Base-by-base conservation (phyloP, 2,888 invertebrate genomes). In the Cephus nigrinus region DNA sequence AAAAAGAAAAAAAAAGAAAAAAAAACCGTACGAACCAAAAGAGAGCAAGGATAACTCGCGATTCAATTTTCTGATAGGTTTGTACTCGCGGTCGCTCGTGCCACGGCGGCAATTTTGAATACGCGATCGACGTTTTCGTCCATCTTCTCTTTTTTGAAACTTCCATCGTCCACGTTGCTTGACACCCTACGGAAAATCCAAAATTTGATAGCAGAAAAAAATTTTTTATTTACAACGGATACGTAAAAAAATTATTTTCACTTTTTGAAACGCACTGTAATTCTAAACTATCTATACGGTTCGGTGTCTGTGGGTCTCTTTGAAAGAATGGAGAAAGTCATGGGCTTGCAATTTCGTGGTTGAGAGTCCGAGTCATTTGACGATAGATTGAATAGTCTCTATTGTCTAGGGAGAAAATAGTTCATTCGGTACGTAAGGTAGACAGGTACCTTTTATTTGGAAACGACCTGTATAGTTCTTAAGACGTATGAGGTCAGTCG, bases 41-140 rank as follows among this genome's bases (percentile, higher is more conserved):
- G 40, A 55, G 40, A 55, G 40, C 40, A 55, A 15, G 40, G 40
- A 33, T 31, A 71, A 71, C 71, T 71, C 35, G 35, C 84, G 88
- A 88, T 89, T 86, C 86, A 88, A 87, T 88, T 89, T 87, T 89
- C 87, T 88, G 88, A 89, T 89, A 82, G 80, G 35, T 23, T 71
- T 71, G 71, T 71, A 71, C 71, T 23, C 71, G 32, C 69, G 69
- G 11, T 32, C 30, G 71, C 71, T 71, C 71, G 71, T 71, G 71
- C 71, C 71, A 32, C 31, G 71, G 40, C 40, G 40, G 40, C 30
- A 71, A 23, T 71, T 33, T 71, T 33, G 32, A 71, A 33, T 15
- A 31, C 30, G 12, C 71, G 23, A 33, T 32, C 30, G 71, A 71
- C 71, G 30, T 33, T 71, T 71, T 71, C 11, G 71, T 71, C 71